Base-by-base conservation (phyloP, 2,113 vertebrate species). In the Phalacrocorax carbo region DNA sequence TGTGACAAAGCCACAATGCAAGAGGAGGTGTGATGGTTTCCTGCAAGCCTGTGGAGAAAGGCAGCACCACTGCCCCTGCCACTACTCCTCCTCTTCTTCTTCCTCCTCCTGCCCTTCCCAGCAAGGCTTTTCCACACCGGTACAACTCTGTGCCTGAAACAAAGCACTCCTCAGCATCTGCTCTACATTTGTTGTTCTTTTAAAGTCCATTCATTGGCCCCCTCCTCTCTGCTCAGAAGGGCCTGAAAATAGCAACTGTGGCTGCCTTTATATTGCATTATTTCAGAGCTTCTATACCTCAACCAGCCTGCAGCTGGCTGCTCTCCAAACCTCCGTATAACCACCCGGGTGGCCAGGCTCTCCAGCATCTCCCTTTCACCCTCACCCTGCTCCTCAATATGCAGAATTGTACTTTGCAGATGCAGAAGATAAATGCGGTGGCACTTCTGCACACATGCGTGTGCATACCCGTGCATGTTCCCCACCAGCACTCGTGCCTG, bases 121-220 rank as follows among this genome's bases (percentile, higher is more conserved):
- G 78, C 60, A 38, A 13, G 49, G 64, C n/a, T 72, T 11, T 58
- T 55, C 64, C 51, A 26, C 81, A 23, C 48, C 4, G 2, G 21
- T 32, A 42, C 44, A 51, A 16, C 49, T 21, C 82, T 27, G 40
- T 16, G 49, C 10, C 1, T 76, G 85, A 48, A 93, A 66, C 77
- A n/a, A 60, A 90, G 73, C 13, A 1, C 57, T 82, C 58, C 52
- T 57, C 93, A 57, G 75, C 95, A 89, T 90, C 89, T 96, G 91
- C 40, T 95, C 72, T 40, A 19, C 77, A 91, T 94, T 90, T 96
- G 58, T 83, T 81, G 48, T 3, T 92, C 90, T 87, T 95, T 91
- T 81, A 78, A 86, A 72, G 85, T 76, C 54, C 55, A 8, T 40
- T 76, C 26, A n/a, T 83, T 54, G 58, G 7, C 68, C 65, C 13